These are phyloP conservation scores for Cryptus armator DNA, from an alignment of 2,888 invertebrate species.

Conservation along the genomic window DNA sequence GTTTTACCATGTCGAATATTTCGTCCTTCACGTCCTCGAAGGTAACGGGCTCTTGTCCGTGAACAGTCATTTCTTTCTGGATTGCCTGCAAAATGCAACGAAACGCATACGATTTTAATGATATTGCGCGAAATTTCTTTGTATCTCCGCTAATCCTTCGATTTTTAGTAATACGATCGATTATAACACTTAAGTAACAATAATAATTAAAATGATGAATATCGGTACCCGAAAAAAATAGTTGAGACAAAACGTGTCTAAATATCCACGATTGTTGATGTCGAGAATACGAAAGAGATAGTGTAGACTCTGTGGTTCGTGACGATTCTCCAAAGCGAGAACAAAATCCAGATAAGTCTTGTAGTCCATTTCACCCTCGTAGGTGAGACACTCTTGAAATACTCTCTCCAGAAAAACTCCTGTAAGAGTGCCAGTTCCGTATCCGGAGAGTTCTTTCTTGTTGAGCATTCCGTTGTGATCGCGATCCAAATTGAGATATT, in stretches of 20 bases:
- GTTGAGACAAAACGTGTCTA: slow-evolving; percentile 96
- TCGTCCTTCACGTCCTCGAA: slow-evolving; percentile 99
- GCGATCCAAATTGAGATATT: slow-evolving; percentile 96
- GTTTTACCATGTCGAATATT: slow-evolving; percentile 99
- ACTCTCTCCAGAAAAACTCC: slow-evolving; percentile 96
- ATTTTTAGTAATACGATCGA: not conserved
- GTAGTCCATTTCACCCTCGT: slow-evolving; percentile 98
- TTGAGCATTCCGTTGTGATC: slow-evolving; percentile 99
- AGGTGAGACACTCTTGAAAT: slow-evolving; percentile 97
- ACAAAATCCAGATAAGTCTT: slow-evolving; percentile 98
- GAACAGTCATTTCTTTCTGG: slow-evolving; percentile 94
- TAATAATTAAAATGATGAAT: not conserved
- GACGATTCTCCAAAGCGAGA: slow-evolving; percentile 95
- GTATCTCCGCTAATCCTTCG: not conserved
- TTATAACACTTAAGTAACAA: slow-evolving; percentile 10
- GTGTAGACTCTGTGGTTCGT: slow-evolving; percentile 96
- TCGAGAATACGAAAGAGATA: slow-evolving; percentile 97
- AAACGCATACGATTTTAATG: slow-evolving; percentile 83
- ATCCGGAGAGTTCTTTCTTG: slow-evolving; percentile 95
- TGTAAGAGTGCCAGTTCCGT: slow-evolving; percentile 96
- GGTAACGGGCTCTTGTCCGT: slow-evolving; percentile 95
- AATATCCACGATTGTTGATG: slow-evolving; percentile 93
- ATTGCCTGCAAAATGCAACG: slow-evolving; percentile 89
- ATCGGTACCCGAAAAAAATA: slow-evolving; percentile 93
- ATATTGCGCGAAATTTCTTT: slow-evolving; percentile 89